phyloP scores from a whole-genome alignment of 2,113 vertebrate genomes.

The Haliaeetus leucogaster region DNA sequence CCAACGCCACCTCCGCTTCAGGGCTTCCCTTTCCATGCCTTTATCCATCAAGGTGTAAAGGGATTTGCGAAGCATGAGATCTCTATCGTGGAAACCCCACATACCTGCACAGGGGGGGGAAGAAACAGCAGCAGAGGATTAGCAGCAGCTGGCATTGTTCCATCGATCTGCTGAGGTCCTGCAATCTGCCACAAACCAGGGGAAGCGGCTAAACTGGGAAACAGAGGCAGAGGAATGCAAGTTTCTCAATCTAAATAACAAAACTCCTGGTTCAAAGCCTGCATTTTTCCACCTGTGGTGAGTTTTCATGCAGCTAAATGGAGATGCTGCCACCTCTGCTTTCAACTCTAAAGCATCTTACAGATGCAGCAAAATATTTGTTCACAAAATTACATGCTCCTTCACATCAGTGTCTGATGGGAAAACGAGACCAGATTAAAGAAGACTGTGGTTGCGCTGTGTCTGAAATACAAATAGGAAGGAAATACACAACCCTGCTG shows the following conservation, averaged over 20 bases:
- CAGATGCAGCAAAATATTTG: background rate
- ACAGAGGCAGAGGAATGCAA: background rate
- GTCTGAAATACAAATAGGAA: background rate
- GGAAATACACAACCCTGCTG: rapidly evolving
- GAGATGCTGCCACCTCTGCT: no score
- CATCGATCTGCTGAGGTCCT: background rate
- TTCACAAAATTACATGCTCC: background rate
- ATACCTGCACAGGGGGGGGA: slow-evolving; percentile 77
- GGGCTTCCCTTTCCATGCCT: slow-evolving; percentile 85
- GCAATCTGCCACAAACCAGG: rapidly evolving
- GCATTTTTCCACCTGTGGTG: rapidly evolving
- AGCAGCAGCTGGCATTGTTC: background rate
- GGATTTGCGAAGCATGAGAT: slow-evolving; percentile 91
- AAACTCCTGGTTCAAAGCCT: background rate
- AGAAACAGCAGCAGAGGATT: background rate
- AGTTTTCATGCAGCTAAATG: rapidly evolving
- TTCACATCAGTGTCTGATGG: rapidly evolving
- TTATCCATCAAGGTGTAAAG: slow-evolving; percentile 91
- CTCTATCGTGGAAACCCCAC: slow-evolving; percentile 97
- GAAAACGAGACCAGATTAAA: rapidly evolving
- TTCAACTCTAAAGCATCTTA: background rate
- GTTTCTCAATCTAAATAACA: rapidly evolving
- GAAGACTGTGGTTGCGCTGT: rapidly evolving
- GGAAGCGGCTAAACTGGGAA: rapidly evolving
- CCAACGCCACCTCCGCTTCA: slow-evolving; percentile 92